These are phyloP conservation scores for Chalcis sispes DNA, from an alignment of 2,888 invertebrate genomes.

Conservation along the genomic window DNA sequence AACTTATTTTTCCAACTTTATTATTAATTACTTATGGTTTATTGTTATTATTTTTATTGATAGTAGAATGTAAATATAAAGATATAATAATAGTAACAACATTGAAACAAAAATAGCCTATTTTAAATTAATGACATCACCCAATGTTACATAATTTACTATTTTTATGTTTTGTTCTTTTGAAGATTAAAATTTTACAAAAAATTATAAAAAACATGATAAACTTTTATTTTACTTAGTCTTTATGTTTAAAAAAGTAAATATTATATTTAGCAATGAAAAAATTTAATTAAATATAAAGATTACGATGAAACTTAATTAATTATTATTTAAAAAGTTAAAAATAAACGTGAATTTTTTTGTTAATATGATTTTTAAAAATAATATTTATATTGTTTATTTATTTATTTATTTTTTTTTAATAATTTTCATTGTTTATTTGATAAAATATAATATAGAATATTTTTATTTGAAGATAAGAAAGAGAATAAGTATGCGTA, in stretches of 20 bases:
- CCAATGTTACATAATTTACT: constrained; percentile 42
- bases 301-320: too few relatives aligned
- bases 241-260: too few relatives aligned
- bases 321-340: too few relatives aligned
- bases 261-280: too few relatives aligned
- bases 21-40: background rate
- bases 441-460: constrained; percentile 29
- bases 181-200: background rate
- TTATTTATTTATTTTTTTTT: background rate
- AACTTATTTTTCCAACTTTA: constrained; percentile 30
- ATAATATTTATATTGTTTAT: constrained; percentile 7
- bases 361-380: constrained; percentile 6
- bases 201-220: background rate
- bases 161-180: constrained; percentile 18
- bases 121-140: constrained; percentile 34
- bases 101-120: constrained; percentile 30
- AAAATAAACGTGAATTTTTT: too few relatives aligned
- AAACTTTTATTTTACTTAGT: background rate
- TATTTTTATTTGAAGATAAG: constrained; percentile 45
- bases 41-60: constrained; percentile 14
- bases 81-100: constrained; percentile 2
- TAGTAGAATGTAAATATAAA: constrained; percentile 4
- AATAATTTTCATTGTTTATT: constrained; percentile 2
- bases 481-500: constrained; percentile 22
- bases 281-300: too few relatives aligned